phyloP scores from a whole-genome alignment of 2,113 vertebrate genomes.

The Bucco capensis region DNA sequence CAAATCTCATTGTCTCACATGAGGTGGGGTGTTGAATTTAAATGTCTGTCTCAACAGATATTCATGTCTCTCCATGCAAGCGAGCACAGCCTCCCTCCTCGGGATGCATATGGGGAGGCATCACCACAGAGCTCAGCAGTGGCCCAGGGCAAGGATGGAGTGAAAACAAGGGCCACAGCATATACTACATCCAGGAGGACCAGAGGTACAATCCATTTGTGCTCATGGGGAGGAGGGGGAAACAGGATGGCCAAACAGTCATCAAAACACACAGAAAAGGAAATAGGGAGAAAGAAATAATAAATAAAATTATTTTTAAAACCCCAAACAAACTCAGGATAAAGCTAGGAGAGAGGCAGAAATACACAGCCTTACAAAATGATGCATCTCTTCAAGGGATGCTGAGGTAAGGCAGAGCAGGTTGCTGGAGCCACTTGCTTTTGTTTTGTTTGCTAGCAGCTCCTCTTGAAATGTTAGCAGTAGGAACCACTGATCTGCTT shows the following conservation, averaged over 20 bases:
- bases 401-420: conserved; percentile 16
- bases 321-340: not conserved
- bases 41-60: conserved; percentile 44
- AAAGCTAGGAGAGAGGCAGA: not conserved
- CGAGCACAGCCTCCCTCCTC: conserved; percentile 43
- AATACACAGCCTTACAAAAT: not conserved
- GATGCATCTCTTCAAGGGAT: conserved; percentile 25
- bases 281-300: not conserved
- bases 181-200: conserved; percentile 37
- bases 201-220: too few species aligned
- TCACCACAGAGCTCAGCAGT: conserved; percentile 68
- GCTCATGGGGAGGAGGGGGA: conserved; percentile 9
- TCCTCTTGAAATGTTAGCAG: conserved; percentile 44
- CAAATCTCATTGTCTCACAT: too few species aligned
- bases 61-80: conserved; percentile 49
- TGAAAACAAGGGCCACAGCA: conserved; percentile 69
- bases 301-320: not conserved
- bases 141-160: conserved; percentile 55
- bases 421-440: conserved; percentile 33
- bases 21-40: too few species aligned
- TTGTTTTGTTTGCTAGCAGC: conserved; percentile 18
- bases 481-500: conserved; percentile 18
- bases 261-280: not conserved
- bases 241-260: conserved; percentile 35
- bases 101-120: conserved; percentile 59